Evolutionary conservation across 1,140 invertebrate species (phyloP), one percentile per base, ranked within the genome.

Genomic region (Drosophila santomea): DNA sequence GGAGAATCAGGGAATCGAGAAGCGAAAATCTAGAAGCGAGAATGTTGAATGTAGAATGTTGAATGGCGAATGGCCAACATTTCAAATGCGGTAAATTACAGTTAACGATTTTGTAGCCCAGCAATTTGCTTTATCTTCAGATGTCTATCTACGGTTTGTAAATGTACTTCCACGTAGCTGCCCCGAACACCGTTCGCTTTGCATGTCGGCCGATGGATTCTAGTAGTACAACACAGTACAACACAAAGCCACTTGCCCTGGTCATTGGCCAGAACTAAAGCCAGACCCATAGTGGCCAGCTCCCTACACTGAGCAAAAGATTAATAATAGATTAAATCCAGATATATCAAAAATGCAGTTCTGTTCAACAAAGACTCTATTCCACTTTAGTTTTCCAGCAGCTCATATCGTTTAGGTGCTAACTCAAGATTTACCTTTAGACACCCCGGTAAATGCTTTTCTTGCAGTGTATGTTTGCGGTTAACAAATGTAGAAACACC

Each of bases 41-140:
- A 25, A 41, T 41, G 52, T 20, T 44, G 36, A 63, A 56, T 54
- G 54, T 12, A 28, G 45, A 85, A 74, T 57, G 60, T 59, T 8
- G 38, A 63, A 56, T 61, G 54, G 15, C 44, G 45, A 85, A 71
- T 57, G 60, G 62, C 73, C 61, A 66, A 64, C 84, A 63, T 86
- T 86, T 71, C 64, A 66, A 89, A 89, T 89, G 77, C 84, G 80
- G 80, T 89, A 89, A 89, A 89, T 89, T 89, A 89, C 84, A 84
- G 80, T 84, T 89, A 89, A 89, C 84, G 80, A 89, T 89, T 89
- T 89, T 89, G 85, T 89, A 89, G 85, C 84, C 80, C 80, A 84
- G 84, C 84, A 89, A 89, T 89, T 89, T 89, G 77, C 85, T 61
- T 89, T 89, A 89, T 89, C 84, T 80, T 35, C 54, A 90, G 85